These are phyloP conservation scores for Odocoileus virginianus DNA, from an alignment of 2,113 vertebrate genomes.

Conservation along the genomic window DNA sequence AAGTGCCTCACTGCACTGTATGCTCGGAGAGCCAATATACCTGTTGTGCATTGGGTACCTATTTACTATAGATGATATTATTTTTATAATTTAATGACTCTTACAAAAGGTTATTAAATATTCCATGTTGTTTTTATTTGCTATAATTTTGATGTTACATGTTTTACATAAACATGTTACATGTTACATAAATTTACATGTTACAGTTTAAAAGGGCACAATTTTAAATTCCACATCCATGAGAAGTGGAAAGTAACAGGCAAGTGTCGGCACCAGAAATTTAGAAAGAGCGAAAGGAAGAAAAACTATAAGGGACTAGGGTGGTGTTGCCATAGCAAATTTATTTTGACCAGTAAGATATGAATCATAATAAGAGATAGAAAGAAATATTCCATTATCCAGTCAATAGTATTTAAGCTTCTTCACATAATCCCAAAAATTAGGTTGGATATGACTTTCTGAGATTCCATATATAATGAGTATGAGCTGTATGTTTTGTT, in stretches of 20 bases:
- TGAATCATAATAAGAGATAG: not conserved
- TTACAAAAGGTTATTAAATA: not conserved
- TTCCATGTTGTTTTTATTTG: not conserved
- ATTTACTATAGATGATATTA: not conserved
- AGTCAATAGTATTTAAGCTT: not conserved
- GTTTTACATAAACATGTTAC: no score
- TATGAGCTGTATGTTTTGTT: not conserved
- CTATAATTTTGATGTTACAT: not conserved
- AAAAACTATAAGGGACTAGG: not conserved
- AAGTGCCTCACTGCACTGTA: not conserved
- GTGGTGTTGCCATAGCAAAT: not conserved
- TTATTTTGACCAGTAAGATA: not conserved
- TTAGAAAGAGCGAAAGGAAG: not conserved
- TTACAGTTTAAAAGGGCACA: not conserved
- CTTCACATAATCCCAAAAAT: slow-evolving; percentile 1
- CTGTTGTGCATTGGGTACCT: not conserved
- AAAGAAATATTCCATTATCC: not conserved
- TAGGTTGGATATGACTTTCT: not conserved
- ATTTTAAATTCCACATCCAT: not conserved
- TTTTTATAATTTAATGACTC: slow-evolving; percentile 21
- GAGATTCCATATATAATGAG: not conserved
- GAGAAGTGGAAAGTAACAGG: not conserved
- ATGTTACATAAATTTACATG: not conserved
- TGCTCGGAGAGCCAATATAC: not conserved
- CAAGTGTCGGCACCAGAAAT: not conserved